Evolutionary conservation across 2,888 invertebrate species (phyloP).

Genomic region (Limnephilus rhombicus): DNA sequence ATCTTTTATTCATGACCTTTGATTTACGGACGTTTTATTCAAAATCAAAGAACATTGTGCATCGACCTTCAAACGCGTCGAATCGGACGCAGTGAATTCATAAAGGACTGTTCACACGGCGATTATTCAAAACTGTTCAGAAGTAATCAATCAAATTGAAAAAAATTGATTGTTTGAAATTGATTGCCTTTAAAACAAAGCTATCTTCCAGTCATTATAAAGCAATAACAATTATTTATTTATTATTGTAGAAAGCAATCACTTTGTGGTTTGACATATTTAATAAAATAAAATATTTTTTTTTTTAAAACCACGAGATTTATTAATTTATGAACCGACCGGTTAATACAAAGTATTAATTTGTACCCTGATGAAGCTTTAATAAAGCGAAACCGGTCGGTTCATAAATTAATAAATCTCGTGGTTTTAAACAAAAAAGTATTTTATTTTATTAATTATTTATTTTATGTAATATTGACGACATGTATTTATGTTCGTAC

Average conservation of each 20-base stretch:
- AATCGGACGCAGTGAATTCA: background rate
- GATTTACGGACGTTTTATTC: slow-evolving; percentile 53
- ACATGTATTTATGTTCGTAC: background rate
- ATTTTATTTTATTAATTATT: no score
- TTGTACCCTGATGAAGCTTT: no score
- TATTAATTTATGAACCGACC: no score
- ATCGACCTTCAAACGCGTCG: slow-evolving; percentile 30
- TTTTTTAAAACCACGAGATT: no score
- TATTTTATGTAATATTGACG: background rate
- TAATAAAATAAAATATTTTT: no score
- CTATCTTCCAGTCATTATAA: background rate
- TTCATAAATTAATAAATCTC: no score
- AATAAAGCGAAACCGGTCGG: no score
- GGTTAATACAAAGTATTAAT: no score
- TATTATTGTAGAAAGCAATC: no score
- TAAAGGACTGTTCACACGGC: background rate
- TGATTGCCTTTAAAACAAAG: background rate
- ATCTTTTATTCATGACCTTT: slow-evolving; percentile 54
- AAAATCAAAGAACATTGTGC: slow-evolving; percentile 42
- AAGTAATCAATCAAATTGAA: background rate
- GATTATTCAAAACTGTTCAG: background rate
- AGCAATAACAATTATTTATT: background rate
- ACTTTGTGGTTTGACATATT: no score
- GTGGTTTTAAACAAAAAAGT: no score
- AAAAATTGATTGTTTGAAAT: background rate